Conservation (phyloP, 2,113 vertebrate species). For the Dromas ardeola region DNA sequence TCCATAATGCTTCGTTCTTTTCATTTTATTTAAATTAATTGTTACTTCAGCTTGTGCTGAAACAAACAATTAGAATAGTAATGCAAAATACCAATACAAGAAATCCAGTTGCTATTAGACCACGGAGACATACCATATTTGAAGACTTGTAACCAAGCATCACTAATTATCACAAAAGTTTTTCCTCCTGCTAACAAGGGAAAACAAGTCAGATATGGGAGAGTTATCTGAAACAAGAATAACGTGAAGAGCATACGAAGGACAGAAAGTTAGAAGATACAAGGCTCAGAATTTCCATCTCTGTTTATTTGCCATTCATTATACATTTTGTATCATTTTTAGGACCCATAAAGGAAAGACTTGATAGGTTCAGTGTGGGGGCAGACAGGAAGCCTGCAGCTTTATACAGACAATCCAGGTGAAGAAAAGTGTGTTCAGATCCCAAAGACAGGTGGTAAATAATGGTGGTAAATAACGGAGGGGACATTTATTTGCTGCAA, state of each 20-base stretch:
- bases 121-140: not conserved
- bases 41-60: not conserved
- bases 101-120: not conserved
- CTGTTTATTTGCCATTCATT: not conserved
- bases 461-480: not conserved
- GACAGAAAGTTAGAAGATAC: not conserved
- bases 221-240: not conserved
- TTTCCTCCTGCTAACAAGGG: not conserved
- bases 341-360: not conserved
- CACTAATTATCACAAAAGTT: not conserved
- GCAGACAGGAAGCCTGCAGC: not conserved
- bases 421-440: not conserved
- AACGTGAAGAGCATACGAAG: not conserved
- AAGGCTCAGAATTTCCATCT: not conserved
- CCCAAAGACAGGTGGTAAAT: not conserved
- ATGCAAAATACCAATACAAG: not conserved
- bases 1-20: not conserved
- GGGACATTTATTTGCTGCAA: not conserved
- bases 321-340: not conserved
- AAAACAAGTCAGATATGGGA: not conserved
- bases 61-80: not conserved
- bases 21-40: not conserved
- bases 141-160: not conserved
- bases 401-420: not conserved
- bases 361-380: not conserved